These are phyloP conservation scores for Chrysotoxum bicinctum DNA, from an alignment of 2,888 invertebrate species.

Conservation along the genomic window DNA sequence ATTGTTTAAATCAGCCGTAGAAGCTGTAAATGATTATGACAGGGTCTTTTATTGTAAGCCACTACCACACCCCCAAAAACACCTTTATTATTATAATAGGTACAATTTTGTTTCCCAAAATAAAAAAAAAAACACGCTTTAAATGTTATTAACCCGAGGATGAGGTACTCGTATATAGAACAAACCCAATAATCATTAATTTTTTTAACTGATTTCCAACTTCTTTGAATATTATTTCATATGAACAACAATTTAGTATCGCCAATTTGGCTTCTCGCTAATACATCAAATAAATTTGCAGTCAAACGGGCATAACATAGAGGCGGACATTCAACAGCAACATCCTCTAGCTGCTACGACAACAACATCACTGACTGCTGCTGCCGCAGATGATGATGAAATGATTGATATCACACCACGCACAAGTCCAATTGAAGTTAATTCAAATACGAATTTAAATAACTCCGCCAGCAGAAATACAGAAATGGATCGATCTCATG, in stretches of 20 bases:
- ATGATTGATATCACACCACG: constrained; percentile 86
- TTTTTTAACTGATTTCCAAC: constrained; percentile 2
- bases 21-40: background rate
- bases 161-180: constrained; percentile 1
- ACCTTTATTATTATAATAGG: background rate
- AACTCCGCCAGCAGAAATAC: constrained; percentile 76
- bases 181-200: background rate
- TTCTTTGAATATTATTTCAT: constrained; percentile 45
- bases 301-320: constrained; percentile 78
- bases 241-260: constrained; percentile 50
- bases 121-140: constrained; percentile 2
- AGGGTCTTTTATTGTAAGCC: background rate
- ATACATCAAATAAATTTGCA: constrained; percentile 74
- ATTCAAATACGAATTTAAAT: constrained; percentile 74
- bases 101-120: background rate
- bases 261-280: constrained; percentile 61
- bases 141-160: constrained; percentile 15
- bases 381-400: constrained; percentile 83
- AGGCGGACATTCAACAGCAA: constrained; percentile 78
- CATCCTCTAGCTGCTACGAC: constrained; percentile 75
- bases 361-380: constrained; percentile 77
- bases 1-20: background rate
- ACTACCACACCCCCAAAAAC: background rate
- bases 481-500: constrained; percentile 79
- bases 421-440: constrained; percentile 80